Percentiles rank a stretch among this genome's conserved stretches.
Conservation (phyloP, 1,140 invertebrate species). For the Nasonia giraulti region DNA sequence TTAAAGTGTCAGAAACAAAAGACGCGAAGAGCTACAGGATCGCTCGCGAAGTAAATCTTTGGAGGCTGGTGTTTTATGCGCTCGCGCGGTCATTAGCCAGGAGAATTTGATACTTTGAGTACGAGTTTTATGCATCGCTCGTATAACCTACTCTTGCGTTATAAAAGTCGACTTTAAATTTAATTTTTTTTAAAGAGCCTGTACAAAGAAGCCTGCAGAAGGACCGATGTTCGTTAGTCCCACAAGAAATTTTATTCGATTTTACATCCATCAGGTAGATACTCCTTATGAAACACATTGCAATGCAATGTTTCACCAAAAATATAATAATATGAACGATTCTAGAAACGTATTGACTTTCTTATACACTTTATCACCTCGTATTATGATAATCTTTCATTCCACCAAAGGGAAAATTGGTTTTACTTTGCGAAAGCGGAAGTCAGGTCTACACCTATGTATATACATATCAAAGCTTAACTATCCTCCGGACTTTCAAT, state of each 20-base stretch:
- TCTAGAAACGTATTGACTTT: not conserved
- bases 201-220: too few species aligned
- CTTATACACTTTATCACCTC: not conserved
- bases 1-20: not conserved
- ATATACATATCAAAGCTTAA: not conserved
- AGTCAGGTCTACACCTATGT: not conserved
- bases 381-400: not conserved
- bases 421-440: not conserved
- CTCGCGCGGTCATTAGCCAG: not conserved
- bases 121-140: constrained; percentile 3
- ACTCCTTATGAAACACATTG: too few species aligned
- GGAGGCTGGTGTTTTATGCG: not conserved
- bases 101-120: not conserved
- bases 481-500: not conserved
- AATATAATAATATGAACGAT: too few species aligned
- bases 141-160: not conserved
- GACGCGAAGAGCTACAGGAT: not conserved
- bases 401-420: not conserved
- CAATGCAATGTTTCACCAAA: too few species aligned
- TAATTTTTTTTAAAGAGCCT: not conserved
- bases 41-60: not conserved
- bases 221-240: too few species aligned
- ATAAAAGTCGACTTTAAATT: constrained; percentile 5
- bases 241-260: too few species aligned
- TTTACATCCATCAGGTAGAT: too few species aligned